Conservation (phyloP, 2,113 vertebrate genomes). For the Acanthochromis polyacanthus region DNA sequence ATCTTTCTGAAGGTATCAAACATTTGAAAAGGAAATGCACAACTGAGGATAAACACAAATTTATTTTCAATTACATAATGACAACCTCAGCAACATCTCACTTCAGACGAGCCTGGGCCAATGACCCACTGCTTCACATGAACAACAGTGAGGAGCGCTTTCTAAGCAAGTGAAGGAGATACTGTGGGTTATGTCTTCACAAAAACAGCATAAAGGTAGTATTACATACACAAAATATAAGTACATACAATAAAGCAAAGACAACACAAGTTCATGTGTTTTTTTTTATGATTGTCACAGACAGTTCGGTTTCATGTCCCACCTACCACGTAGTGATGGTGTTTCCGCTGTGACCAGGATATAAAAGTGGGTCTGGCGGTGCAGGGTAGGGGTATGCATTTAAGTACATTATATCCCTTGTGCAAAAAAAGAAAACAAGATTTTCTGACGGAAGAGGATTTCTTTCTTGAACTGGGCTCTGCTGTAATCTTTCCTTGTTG, state of each 20-base stretch:
- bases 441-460: neutral
- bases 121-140: neutral
- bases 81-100: constrained; percentile 34
- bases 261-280: constrained; percentile 32
- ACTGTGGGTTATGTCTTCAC: constrained; percentile 33
- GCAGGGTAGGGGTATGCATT: constrained; percentile 18
- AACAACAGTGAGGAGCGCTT: constrained; percentile 5
- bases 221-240: constrained; percentile 40
- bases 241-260: constrained; percentile 40
- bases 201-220: constrained; percentile 25
- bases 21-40: neutral
- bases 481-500: neutral
- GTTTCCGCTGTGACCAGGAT: constrained; percentile 27
- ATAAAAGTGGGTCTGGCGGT: constrained; percentile 3
- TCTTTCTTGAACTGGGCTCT: neutral
- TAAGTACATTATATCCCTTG: neutral
- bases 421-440: neutral
- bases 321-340: constrained; percentile 8
- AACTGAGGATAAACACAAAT: constrained; percentile 43
- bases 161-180: constrained; percentile 20
- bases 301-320: constrained; percentile 3
- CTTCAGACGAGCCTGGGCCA: constrained; percentile 4
- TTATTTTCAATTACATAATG: constrained; percentile 66
- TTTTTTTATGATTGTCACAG: constrained; percentile 65
- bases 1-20: too few relatives aligned